Conservation (phyloP, 2,113 vertebrate genomes). For the Addax nasomaculatus region DNA sequence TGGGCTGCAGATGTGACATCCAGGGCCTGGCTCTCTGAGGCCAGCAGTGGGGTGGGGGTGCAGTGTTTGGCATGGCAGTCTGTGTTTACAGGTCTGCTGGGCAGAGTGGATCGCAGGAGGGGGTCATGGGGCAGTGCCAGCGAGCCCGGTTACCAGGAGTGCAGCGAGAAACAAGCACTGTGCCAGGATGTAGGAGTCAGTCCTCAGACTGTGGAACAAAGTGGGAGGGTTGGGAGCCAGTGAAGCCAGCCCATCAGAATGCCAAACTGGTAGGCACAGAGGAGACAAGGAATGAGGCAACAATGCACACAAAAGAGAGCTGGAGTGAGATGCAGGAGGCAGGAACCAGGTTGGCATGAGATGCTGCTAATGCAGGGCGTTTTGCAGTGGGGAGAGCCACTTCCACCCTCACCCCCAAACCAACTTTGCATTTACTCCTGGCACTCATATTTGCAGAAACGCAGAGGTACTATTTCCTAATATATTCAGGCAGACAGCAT, state of each 20-base stretch:
- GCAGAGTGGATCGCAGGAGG: conserved; percentile 21
- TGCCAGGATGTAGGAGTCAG: conserved; percentile 41
- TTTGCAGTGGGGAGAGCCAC: background rate
- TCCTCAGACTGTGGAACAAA: conserved; percentile 16
- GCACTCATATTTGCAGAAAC: background rate
- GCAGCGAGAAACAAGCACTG: background rate
- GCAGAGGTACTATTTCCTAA: background rate
- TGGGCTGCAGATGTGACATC: background rate
- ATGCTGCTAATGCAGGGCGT: rapidly evolving
- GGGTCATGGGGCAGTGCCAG: conserved; percentile 32
- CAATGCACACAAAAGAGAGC: background rate
- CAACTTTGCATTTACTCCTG: background rate
- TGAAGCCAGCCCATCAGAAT: background rate
- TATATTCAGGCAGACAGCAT: background rate
- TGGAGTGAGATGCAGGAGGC: background rate
- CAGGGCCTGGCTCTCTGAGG: background rate
- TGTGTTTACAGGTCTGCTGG: background rate
- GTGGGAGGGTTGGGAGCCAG: conserved; percentile 22
- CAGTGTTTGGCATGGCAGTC: background rate
- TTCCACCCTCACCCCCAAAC: background rate
- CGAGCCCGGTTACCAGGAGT: conserved; percentile 44
- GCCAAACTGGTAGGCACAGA: background rate
- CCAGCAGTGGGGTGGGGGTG: background rate
- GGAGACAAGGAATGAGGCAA: background rate
- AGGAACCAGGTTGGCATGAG: background rate